Evolutionary conservation across 2,113 vertebrate species (phyloP).

Genomic region (Microcebus lehilahytsara): DNA sequence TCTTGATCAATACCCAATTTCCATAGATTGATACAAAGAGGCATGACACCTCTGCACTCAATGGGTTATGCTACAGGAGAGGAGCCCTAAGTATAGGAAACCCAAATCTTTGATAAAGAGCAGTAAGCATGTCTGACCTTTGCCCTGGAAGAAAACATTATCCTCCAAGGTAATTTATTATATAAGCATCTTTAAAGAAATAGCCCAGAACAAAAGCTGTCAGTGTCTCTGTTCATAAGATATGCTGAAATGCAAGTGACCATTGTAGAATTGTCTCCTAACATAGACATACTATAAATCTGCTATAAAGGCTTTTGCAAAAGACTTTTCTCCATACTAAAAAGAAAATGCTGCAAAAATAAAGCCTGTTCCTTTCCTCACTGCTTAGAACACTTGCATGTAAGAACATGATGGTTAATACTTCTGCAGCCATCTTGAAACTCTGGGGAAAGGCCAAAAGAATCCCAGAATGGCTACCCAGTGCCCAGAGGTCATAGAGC

Average conservation of each 20-base stretch:
- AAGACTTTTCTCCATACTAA: neutral
- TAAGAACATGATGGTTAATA: neutral
- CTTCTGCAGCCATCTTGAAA: neutral
- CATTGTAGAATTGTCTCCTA: neutral
- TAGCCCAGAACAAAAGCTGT: neutral
- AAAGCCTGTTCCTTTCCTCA: neutral
- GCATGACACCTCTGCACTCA: neutral
- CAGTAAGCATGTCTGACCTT: neutral
- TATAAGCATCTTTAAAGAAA: neutral
- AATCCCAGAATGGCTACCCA: neutral
- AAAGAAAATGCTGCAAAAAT: conserved; percentile 27
- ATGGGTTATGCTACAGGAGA: neutral
- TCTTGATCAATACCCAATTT: neutral
- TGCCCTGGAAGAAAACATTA: neutral
- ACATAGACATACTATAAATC: neutral
- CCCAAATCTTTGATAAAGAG: neutral
- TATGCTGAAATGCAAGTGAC: neutral
- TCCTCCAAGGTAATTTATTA: neutral
- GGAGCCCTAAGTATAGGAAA: neutral
- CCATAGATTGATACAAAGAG: neutral
- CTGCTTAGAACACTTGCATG: neutral
- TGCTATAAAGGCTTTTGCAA: neutral
- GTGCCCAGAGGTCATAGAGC: neutral
- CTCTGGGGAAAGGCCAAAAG: neutral
- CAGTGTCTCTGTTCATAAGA: conserved; percentile 26